Conservation (phyloP, 2,888 invertebrate genomes). For the Galeruca laticollis region DNA sequence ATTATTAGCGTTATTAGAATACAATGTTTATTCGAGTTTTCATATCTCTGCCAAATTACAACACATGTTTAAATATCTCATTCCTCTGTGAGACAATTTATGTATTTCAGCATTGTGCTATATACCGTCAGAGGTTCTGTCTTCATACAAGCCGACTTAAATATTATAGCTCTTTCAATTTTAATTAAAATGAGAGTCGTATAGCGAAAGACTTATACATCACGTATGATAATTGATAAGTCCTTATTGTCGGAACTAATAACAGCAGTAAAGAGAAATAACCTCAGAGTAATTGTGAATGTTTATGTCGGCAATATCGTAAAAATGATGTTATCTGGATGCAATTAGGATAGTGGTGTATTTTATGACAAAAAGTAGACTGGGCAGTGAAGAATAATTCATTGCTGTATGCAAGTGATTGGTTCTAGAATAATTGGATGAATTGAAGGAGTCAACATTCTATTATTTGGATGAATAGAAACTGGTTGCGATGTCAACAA, state of each 20-base stretch:
- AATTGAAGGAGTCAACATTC: no score
- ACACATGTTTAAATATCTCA: background rate
- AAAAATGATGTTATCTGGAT: no score
- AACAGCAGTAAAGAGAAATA: background rate
- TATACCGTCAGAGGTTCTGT: background rate
- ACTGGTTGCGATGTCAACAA: no score
- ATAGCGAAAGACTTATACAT: background rate
- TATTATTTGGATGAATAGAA: no score
- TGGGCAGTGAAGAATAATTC: no score
- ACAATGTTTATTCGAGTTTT: background rate
- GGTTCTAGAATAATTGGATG: no score
- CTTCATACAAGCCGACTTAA: background rate
- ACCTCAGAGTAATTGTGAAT: background rate
- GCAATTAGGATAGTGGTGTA: no score
- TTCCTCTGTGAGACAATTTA: background rate
- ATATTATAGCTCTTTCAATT: background rate
- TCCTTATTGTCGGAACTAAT: background rate
- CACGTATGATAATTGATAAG: background rate
- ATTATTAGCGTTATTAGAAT: background rate
- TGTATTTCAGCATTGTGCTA: background rate
- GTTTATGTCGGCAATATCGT: background rate
- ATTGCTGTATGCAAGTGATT: no score
- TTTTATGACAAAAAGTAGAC: no score
- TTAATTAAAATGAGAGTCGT: background rate
- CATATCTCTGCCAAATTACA: background rate